These are phyloP conservation scores for Pedetes capensis DNA, from an alignment of 2,113 vertebrate species.

Conservation along the genomic window DNA sequence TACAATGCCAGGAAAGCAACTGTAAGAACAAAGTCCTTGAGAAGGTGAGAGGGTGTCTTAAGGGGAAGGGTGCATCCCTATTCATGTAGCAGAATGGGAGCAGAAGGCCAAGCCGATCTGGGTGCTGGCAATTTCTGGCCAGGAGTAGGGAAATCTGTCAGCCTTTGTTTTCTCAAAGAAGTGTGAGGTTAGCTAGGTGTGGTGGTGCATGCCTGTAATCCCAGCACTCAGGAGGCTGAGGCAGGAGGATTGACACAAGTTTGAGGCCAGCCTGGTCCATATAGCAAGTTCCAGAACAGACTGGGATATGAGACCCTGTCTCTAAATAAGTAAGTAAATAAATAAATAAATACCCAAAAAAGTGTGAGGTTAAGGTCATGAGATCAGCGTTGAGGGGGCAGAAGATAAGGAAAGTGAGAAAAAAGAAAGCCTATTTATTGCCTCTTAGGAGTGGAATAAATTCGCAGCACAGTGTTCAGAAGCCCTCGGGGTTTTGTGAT, in stretches of 20 bases:
- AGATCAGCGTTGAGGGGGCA: background rate
- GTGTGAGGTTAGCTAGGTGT: too few relatives aligned
- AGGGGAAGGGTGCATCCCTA: too few relatives aligned
- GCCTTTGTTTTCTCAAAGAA: background rate
- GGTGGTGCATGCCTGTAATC: too few relatives aligned
- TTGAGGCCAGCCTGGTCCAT: too few relatives aligned
- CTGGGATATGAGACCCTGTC: too few relatives aligned
- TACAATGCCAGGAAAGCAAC: background rate
- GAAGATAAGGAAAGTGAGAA: background rate
- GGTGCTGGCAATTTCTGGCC: background rate
- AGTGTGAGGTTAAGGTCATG: background rate
- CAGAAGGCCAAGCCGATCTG: background rate
- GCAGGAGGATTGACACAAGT: too few relatives aligned
- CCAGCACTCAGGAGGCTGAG: too few relatives aligned
- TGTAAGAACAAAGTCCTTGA: background rate
- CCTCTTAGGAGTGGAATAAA: background rate
- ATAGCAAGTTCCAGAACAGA: too few relatives aligned
- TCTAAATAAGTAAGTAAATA: too few relatives aligned
- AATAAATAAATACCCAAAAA: too few relatives aligned
- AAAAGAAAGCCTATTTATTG: background rate
- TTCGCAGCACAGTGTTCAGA: background rate
- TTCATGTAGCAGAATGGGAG: background rate
- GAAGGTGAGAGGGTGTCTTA: background rate
- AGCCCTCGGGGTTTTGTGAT: background rate
- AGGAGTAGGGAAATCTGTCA: background rate